Evolutionary conservation across 2,113 vertebrate species (phyloP), one percentile per base, ranked within the genome.

Genomic region (Anhinga rufa): DNA sequence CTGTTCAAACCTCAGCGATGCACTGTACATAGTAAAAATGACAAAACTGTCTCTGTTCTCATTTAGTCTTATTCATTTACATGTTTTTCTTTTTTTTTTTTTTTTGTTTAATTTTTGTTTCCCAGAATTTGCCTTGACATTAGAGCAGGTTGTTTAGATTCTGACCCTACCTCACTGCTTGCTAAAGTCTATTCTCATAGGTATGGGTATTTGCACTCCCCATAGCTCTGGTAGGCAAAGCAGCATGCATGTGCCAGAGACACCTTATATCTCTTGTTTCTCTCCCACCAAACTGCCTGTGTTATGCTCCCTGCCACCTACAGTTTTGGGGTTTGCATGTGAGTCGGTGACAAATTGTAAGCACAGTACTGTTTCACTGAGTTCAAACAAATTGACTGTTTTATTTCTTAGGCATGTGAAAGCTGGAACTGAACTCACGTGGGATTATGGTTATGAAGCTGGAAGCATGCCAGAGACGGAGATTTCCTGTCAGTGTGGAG

Each of bases 391-490:
- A 72, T 42, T 95, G 44, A 95, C 71, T 3, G 9, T 93, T 97
- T 93, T 97, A 22, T 90, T 88, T 97, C 92, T 69, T 97, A 99
- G 99, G 78, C 95, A 96, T 18, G 97, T 99, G 94, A 98, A 98
- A 97, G 99, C 99, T 49, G 99, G 99, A 92, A 98, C 99, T 0
- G 99, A 99, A 97, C 98, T 99, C 89, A 99, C 99, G 0, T 99
- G 99, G 99, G 98, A 99, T 93, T 99, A 99, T 94, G 98, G 97
- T 49, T 98, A 98, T 52, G 87, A 98, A 93, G 83, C 95, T 48
- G 98, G 97, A 58, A 98, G 97, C 75, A 34, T 96, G 49, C 98
- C 98, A 48, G 97, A 97, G 51, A 98, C 97, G 42, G 98, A 98
- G 95, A 98, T 98, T 90, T 81, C 97, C 38, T 99, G 99, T 94